phyloP scores from a whole-genome alignment of 1,140 invertebrate species.

The Proctacanthus coquilletti region DNA sequence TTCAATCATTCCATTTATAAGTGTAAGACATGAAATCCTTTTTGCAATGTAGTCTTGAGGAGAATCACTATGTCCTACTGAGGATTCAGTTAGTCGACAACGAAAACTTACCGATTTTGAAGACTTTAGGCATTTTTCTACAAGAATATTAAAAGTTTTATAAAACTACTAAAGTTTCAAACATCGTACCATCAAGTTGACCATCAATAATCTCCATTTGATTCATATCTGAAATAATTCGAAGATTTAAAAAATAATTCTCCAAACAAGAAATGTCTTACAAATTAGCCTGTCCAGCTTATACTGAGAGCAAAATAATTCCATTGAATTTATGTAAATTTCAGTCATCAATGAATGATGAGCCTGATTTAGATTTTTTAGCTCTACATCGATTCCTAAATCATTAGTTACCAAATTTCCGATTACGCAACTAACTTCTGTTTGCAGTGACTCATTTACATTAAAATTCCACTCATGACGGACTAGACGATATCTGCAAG shows the following conservation, averaged over 20 bases:
- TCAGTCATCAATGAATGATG: constrained; percentile 41
- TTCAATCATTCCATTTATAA: no score
- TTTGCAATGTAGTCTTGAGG: constrained; percentile 12
- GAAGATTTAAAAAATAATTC: neutral
- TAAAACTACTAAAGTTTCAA: neutral
- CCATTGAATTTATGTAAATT: constrained; percentile 28
- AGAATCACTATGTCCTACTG: constrained; percentile 14
- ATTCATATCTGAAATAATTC: constrained; percentile 16
- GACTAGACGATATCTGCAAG: constrained; percentile 45
- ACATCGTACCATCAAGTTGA: constrained; percentile 12
- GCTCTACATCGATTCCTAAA: constrained; percentile 42
- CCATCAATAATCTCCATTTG: constrained; percentile 17
- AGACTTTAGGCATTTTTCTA: constrained; percentile 17
- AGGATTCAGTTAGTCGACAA: constrained; percentile 10
- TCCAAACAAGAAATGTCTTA: constrained; percentile 10
- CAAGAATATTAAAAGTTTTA: constrained; percentile 1
- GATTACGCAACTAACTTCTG: constrained; percentile 35
- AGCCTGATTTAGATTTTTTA: constrained; percentile 50
- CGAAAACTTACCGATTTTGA: constrained; percentile 18
- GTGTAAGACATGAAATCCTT: neutral
- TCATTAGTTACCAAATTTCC: constrained; percentile 33
- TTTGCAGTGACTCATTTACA: constrained; percentile 48
- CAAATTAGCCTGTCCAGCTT: constrained; percentile 16
- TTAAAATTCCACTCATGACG: constrained; percentile 51
- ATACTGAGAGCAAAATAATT: constrained; percentile 21